These are phyloP conservation scores for Pseudanteris insignis DNA, from an alignment of 2,888 invertebrate genomes.

Conservation along the genomic window DNA sequence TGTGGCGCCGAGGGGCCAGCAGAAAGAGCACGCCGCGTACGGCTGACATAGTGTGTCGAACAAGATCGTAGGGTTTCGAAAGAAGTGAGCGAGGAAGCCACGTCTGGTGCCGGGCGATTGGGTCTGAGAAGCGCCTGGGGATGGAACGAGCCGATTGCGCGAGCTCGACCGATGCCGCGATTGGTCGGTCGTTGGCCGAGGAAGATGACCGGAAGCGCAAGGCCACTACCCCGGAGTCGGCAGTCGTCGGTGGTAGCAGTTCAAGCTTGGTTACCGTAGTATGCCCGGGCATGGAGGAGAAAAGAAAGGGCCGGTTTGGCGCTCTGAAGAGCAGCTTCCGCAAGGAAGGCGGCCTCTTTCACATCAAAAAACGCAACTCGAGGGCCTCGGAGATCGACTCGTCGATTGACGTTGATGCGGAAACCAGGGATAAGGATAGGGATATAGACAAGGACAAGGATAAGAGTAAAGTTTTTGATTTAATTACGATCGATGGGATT, in stretches of 20 bases:
- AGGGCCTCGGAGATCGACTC: slow-evolving; percentile 44
- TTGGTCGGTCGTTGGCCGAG: slow-evolving; percentile 56
- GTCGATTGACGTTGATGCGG: slow-evolving; percentile 43
- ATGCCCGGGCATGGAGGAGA: slow-evolving; percentile 39
- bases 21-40: slow-evolving; percentile 5
- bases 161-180: slow-evolving; percentile 57
- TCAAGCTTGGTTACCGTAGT: slow-evolving; percentile 57
- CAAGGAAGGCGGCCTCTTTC: slow-evolving; percentile 56
- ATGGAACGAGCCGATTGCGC: slow-evolving; percentile 57
- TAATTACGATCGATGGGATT: too few species aligned
- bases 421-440: slow-evolving; percentile 11
- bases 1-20: slow-evolving; percentile 3
- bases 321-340: slow-evolving; percentile 56
- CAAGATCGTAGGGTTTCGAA: slow-evolving; percentile 57
- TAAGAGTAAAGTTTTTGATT: neutral
- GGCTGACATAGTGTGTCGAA: too few species aligned
- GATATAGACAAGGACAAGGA: neutral
- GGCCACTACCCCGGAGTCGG: slow-evolving; percentile 50
- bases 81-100: slow-evolving; percentile 53
- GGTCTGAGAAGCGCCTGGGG: slow-evolving; percentile 23
- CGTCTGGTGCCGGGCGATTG: slow-evolving; percentile 13
- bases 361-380: slow-evolving; percentile 52
- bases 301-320: slow-evolving; percentile 53
- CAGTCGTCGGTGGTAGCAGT: slow-evolving; percentile 54
- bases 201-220: slow-evolving; percentile 50